Conservation (phyloP, 2,888 invertebrate species). For the Frankliniella intonsa region DNA sequence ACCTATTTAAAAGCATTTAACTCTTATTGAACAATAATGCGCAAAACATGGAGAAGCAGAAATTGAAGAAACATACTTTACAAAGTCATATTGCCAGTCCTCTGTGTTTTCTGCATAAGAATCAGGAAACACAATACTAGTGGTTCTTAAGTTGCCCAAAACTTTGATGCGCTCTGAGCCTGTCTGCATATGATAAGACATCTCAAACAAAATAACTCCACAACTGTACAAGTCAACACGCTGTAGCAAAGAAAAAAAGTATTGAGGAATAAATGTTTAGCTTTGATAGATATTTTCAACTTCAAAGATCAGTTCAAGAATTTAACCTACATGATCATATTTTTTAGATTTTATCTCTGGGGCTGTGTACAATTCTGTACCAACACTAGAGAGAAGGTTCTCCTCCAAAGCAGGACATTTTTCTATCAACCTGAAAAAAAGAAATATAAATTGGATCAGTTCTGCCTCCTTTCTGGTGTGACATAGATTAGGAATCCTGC, state of each 20-base stretch:
- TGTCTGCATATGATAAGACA: background rate
- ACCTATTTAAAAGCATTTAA: background rate
- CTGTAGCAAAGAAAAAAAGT: background rate
- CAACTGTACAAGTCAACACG: background rate
- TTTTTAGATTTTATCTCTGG: background rate
- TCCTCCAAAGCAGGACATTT: no score
- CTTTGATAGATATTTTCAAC: no score
- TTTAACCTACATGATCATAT: background rate
- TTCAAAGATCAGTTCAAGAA: no score
- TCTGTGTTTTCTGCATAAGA: no score
- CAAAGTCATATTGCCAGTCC: no score
- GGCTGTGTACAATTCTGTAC: background rate
- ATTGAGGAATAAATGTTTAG: no score
- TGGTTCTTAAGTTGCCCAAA: background rate
- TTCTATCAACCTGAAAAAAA: no score
- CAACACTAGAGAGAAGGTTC: background rate
- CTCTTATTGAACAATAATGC: background rate
- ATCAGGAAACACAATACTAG: background rate
- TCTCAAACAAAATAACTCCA: background rate
- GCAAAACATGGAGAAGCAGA: no score
- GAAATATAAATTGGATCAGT: no score
- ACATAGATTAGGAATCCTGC: background rate
- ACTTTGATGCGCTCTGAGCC: background rate
- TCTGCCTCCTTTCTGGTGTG: background rate
- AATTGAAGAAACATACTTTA: no score